Conservation (phyloP, 2,888 invertebrate species). For the Cosmia trapezina region DNA sequence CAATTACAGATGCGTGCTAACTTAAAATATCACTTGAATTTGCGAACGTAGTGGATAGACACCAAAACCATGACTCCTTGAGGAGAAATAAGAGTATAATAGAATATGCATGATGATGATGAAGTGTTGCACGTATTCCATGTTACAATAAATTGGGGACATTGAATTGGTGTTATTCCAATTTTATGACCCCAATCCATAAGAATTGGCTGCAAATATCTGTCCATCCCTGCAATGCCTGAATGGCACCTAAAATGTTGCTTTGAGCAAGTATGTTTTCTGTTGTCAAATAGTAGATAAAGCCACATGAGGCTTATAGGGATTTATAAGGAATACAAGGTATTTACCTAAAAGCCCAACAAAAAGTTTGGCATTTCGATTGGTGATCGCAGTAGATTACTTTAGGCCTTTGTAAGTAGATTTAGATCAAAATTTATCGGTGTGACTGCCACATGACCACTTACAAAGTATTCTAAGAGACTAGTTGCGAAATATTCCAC, state of each 20-base stretch:
- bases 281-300: constrained; percentile 27
- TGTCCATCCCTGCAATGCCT: constrained; percentile 37
- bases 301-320: constrained; percentile 3
- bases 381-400: constrained; percentile 12
- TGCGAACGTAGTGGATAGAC: constrained; percentile 40
- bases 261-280: constrained; percentile 53
- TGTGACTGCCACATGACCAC: background rate
- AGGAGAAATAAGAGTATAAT: constrained; percentile 21
- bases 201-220: constrained; percentile 35
- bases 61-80: constrained; percentile 4
- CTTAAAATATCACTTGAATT: background rate
- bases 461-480: background rate
- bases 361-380: background rate
- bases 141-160: constrained; percentile 34
- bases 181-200: constrained; percentile 38
- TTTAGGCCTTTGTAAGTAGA: background rate
- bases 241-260: constrained; percentile 38
- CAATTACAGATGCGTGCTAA: background rate
- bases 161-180: constrained; percentile 22
- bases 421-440: background rate
- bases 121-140: constrained; percentile 41
- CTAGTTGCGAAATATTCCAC: constrained; percentile 20
- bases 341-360: background rate
- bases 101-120: constrained; percentile 43
- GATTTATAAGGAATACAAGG: background rate